Conservation (phyloP, 2,113 vertebrate species). For the Leptodactylus fuscus region DNA sequence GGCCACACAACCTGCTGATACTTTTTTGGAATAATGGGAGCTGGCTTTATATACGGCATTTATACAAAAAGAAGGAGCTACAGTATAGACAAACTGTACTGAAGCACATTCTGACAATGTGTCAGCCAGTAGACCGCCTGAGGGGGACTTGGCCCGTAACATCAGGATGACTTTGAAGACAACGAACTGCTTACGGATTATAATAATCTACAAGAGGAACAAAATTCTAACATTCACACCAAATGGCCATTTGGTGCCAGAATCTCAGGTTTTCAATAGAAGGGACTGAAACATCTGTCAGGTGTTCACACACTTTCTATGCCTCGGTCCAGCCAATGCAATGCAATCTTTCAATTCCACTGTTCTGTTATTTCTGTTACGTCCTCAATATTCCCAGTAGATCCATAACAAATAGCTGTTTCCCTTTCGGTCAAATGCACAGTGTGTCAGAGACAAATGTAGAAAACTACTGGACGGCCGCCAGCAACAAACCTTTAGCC, state of each 20-base stretch:
- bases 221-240: background rate
- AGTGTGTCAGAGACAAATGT: conserved; percentile 26
- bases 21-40: too few species aligned
- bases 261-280: conserved; percentile 18
- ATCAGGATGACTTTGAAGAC: background rate
- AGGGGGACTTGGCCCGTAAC: background rate
- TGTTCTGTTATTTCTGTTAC: background rate
- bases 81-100: background rate
- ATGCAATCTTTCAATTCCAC: background rate
- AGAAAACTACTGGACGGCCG: background rate
- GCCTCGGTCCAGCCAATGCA: background rate
- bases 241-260: background rate
- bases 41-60: too few species aligned
- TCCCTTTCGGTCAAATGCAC: background rate
- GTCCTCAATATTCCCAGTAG: conserved; percentile 30
- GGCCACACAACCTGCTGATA: too few species aligned
- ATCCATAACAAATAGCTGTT: conserved; percentile 39
- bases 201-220: background rate
- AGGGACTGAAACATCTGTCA: conserved; percentile 16
- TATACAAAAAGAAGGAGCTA: background rate
- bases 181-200: background rate
- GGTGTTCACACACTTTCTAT: background rate
- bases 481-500: background rate
- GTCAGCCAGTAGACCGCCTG: background rate
- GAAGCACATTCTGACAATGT: background rate